Conservation (phyloP, 2,888 invertebrate genomes). For the Drosophila neutralis region DNA sequence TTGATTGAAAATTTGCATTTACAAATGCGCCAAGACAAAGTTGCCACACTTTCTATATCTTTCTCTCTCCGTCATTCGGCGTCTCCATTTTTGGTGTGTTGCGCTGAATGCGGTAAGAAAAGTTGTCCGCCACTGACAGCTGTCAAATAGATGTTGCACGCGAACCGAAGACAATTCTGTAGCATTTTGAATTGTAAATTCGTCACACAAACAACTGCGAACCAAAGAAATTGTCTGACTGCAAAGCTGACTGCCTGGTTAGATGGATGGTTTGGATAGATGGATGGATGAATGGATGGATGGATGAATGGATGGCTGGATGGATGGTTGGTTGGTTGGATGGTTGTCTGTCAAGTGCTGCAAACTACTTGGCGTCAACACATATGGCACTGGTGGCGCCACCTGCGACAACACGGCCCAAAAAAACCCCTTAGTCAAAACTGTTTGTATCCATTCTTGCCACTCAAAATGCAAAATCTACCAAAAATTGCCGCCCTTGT, state of each 20-base stretch:
- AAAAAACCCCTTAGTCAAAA: conserved; percentile 31
- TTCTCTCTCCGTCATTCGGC: background rate
- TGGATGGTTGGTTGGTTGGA: conserved; percentile 24
- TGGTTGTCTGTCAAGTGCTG: conserved; percentile 60
- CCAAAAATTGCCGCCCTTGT: conserved; percentile 48
- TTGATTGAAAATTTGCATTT: conserved; percentile 78
- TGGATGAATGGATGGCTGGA: conserved; percentile 14
- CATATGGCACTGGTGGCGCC: conserved; percentile 60
- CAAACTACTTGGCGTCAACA: conserved; percentile 66
- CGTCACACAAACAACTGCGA: conserved; percentile 47
- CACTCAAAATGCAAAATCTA: conserved; percentile 75
- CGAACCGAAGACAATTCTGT: conserved; percentile 71
- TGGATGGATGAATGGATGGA: conserved; percentile 18
- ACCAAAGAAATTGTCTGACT: conserved; percentile 53
- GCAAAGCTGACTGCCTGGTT: conserved; percentile 36
- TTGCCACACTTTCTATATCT: conserved; percentile 12
- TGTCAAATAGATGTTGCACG: conserved; percentile 72
- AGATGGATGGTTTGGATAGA: conserved; percentile 23
- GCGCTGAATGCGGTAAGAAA: conserved; percentile 46
- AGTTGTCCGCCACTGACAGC: conserved; percentile 67
- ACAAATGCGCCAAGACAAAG: conserved; percentile 53
- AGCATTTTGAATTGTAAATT: conserved; percentile 80
- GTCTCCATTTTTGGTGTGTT: background rate
- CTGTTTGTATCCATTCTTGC: conserved; percentile 55
- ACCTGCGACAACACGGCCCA: conserved; percentile 71